Conservation (phyloP, 2,797 vertebrate genomes). For the Chelidonichthys spinosus region DNA sequence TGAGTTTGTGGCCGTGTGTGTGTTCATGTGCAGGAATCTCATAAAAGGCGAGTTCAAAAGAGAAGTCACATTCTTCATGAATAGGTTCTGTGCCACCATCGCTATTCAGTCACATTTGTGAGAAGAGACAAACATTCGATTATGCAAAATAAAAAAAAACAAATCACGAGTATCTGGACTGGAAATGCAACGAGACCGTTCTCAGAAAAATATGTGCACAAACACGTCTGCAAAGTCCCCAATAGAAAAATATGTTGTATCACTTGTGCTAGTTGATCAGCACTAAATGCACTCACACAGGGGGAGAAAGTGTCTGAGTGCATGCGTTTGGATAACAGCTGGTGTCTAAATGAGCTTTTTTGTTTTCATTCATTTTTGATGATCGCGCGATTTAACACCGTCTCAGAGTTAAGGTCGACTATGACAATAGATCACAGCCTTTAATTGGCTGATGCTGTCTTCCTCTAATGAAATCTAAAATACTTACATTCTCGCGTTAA, state of each 20-base stretch:
- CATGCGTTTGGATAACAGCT: slow-evolving; percentile 17
- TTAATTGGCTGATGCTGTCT: not conserved
- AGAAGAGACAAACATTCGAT: slow-evolving; percentile 3
- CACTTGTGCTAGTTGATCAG: not conserved
- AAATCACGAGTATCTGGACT: not conserved
- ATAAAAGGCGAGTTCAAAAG: slow-evolving; percentile 34
- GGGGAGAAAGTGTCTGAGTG: slow-evolving; percentile 6
- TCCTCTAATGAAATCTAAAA: not conserved
- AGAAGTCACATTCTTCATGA: slow-evolving; percentile 13
- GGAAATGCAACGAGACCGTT: slow-evolving; percentile 11
- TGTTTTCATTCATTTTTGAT: slow-evolving; percentile 36
- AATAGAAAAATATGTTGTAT: slow-evolving; percentile 6
- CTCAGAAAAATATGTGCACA: slow-evolving; percentile 18
- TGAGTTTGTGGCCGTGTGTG: slow-evolving; percentile 10
- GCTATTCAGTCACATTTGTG: not conserved
- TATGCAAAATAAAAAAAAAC: not conserved
- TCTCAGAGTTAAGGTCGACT: slow-evolving; percentile 9
- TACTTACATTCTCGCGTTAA: not conserved
- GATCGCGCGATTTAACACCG: not conserved
- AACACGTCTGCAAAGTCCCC: slow-evolving; percentile 31
- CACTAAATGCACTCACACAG: not conserved
- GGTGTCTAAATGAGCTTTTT: slow-evolving; percentile 16
- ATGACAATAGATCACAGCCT: slow-evolving; percentile 4
- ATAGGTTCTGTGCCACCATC: slow-evolving; percentile 3
- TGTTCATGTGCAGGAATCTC: slow-evolving; percentile 18